These are phyloP conservation scores for Danio jaintianensis DNA, from an alignment of 2,797 vertebrate species.

Conservation along the genomic window DNA sequence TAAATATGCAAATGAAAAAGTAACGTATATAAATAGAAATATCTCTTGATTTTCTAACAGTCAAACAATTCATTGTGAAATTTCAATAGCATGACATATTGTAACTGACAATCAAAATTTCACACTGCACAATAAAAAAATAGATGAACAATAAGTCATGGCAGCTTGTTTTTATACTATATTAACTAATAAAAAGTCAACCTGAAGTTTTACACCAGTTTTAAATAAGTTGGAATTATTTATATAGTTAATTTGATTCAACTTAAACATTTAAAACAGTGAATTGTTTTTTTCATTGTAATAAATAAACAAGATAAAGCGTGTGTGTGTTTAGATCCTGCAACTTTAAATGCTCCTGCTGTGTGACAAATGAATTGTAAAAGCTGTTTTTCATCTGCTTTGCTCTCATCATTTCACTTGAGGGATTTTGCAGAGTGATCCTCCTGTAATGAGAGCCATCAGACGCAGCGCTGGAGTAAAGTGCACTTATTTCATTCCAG, in stretches of 20 bases:
- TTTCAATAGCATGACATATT: too few relatives aligned
- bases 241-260: too few relatives aligned
- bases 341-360: not conserved
- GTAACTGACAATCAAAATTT: too few relatives aligned
- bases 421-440: slow-evolving; percentile 74
- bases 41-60: not conserved
- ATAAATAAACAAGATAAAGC: not conserved
- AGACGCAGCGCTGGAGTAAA: slow-evolving; percentile 80
- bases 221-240: too few relatives aligned
- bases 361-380: not conserved
- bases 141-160: too few relatives aligned
- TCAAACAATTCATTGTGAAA: not conserved
- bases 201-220: too few relatives aligned
- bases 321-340: not conserved
- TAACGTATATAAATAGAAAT: too few relatives aligned
- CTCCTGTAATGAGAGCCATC: slow-evolving; percentile 82
- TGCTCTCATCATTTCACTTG: slow-evolving; percentile 72
- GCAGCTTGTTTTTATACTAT: too few relatives aligned
- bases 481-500: slow-evolving; percentile 84
- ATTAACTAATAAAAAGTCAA: too few relatives aligned
- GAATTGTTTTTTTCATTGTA: too few relatives aligned
- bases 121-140: too few relatives aligned
- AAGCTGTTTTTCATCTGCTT: slow-evolving; percentile 65
- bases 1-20: not conserved
- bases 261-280: too few relatives aligned